Evolutionary conservation across 1,140 invertebrate species (phyloP), one percentile per base, ranked within the genome.

Genomic region (Phymorhynchus buccinoides): DNA sequence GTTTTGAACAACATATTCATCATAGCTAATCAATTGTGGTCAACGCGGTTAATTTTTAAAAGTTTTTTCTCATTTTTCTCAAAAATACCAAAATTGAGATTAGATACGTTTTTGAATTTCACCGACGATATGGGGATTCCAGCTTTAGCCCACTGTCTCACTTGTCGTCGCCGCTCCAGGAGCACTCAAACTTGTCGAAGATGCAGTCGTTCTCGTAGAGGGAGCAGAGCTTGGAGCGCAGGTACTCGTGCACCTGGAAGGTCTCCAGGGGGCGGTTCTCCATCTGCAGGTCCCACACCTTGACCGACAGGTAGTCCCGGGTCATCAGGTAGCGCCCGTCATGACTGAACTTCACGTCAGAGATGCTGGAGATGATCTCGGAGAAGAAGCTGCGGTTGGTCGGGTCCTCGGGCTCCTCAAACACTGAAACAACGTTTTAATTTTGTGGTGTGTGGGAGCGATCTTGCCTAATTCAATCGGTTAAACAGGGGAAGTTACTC

Each of bases 191-290:
- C 94, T 99, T 99, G 95, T 99, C 99, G 94, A 99, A 99, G 93
- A 99, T 99, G 94, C 98, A 99, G 94, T 99, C 99, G 94, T 99
- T 99, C 95, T 99, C 99, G 94, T 99, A 99, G 85, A 99, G 94
- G 83, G 98, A 98, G 95, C 99, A 99, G 91, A 99, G 94, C 94
- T 99, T 99, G 89, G 98, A 97, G 91, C 99, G 95, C 87, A 99
- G 95, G 94, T 99, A 99, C 94, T 99, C 99, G 93, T 99, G 99
- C 41, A 99, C 98, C 96, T 98, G 93, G 95, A 99, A 99, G 91
- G 97, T 98, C 95, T 99, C 99, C 90, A 99, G 97, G 39, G 99
- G 99, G 94, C 97, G 98, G 22, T 96, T 97, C 94, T 99, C 98
- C 98, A 99, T 99, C 92, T 99, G 97, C 88, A 99, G 95, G 94